Percentiles rank a stretch among this genome's conserved stretches.
Evolutionary conservation across 2,888 invertebrate species (phyloP).

Genomic region (Cerastis rubricosa): DNA sequence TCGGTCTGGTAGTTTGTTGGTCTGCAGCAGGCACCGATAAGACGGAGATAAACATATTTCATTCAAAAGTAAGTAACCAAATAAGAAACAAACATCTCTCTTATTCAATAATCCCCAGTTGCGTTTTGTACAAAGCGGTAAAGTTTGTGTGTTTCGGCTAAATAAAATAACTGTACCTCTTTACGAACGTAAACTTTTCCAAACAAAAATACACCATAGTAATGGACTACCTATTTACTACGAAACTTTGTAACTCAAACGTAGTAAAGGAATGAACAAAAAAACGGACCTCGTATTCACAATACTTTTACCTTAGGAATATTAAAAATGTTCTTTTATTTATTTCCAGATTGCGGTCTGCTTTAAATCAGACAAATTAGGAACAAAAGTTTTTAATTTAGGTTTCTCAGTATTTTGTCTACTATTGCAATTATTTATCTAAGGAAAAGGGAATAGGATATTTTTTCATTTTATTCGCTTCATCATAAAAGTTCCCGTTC

Average conservation of each 20-base stretch:
- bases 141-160: conserved; percentile 45
- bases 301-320: conserved; percentile 45
- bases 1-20: no score
- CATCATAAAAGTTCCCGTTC: conserved; percentile 64
- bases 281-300: conserved; percentile 38
- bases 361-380: conserved; percentile 50
- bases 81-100: neutral
- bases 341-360: conserved; percentile 39
- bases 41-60: conserved; percentile 13
- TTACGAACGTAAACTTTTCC: conserved; percentile 26
- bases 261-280: conserved; percentile 44
- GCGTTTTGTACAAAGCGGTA: conserved; percentile 28
- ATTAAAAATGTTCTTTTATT: conserved; percentile 55
- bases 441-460: conserved; percentile 21
- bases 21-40: conserved; percentile 21
- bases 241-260: conserved; percentile 48
- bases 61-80: conserved; percentile 12
- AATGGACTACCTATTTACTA: conserved; percentile 34
- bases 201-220: conserved; percentile 37
- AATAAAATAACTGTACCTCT: conserved; percentile 38
- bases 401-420: conserved; percentile 13
- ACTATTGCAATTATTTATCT: conserved; percentile 22
- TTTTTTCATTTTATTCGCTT: conserved; percentile 55
- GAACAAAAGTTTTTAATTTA: conserved; percentile 42
- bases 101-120: conserved; percentile 30